Conservation (phyloP, 2,797 vertebrate species). For the Parauchenoglanis ngamensis region DNA sequence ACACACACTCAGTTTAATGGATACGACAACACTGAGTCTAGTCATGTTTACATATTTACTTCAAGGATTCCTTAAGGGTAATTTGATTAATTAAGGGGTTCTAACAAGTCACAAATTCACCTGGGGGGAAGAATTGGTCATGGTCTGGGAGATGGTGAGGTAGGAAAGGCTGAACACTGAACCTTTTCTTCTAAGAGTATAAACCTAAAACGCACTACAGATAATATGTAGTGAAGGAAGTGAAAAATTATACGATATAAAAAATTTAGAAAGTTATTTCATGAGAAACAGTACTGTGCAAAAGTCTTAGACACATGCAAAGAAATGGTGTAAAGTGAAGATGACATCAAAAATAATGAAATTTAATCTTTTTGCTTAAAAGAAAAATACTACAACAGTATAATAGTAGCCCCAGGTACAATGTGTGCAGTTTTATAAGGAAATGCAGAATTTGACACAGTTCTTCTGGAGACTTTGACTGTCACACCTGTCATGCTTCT, state of each 20-base stretch:
- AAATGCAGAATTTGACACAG: no score
- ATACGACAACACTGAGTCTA: no score
- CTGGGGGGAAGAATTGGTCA: not conserved
- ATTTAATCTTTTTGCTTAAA: no score
- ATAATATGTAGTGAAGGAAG: not conserved
- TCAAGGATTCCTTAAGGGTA: not conserved
- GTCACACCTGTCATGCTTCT: no score
- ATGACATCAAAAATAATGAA: no score
- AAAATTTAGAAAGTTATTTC: not conserved
- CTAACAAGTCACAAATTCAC: not conserved
- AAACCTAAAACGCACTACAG: not conserved
- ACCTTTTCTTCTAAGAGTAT: not conserved
- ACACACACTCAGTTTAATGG: constrained; percentile 10
- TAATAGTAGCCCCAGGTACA: no score
- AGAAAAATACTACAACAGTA: no score
- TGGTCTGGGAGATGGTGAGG: not conserved
- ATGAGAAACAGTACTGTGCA: not conserved
- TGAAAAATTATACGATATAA: not conserved
- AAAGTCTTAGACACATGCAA: no score
- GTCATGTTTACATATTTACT: not conserved
- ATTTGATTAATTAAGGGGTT: not conserved
- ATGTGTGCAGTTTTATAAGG: no score
- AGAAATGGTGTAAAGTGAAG: no score
- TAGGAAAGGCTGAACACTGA: not conserved
- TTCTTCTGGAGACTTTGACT: no score